Conservation (phyloP, 2,888 invertebrate genomes). For the Electrophaes corylata region DNA sequence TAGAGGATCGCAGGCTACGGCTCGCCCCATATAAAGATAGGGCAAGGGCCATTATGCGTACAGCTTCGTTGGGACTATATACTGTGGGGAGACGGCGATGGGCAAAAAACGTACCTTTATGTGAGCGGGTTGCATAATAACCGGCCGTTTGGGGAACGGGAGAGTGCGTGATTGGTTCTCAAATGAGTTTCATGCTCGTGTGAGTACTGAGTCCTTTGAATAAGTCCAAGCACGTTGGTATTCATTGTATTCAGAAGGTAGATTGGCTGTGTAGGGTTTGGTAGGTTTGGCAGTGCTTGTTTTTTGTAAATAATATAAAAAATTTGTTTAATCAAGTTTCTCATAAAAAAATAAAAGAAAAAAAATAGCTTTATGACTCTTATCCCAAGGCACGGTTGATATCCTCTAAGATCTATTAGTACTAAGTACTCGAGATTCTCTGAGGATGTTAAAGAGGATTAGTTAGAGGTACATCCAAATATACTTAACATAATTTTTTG, state of each 20-base stretch:
- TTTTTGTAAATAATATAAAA: too few relatives aligned
- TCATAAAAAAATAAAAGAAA: too few relatives aligned
- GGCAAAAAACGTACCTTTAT: slow-evolving; percentile 66
- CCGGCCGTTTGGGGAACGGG: slow-evolving; percentile 67
- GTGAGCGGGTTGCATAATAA: slow-evolving; percentile 77
- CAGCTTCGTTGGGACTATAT: slow-evolving; percentile 66
- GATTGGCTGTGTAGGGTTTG: background rate
- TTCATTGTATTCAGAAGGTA: slow-evolving; percentile 14
- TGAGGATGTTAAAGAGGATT: too few relatives aligned
- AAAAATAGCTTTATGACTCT: too few relatives aligned
- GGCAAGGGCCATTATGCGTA: slow-evolving; percentile 75
- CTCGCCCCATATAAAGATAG: slow-evolving; percentile 83
- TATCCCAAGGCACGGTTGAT: too few relatives aligned
- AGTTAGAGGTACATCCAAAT: too few relatives aligned
- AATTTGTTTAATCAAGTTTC: too few relatives aligned
- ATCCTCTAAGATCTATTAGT: too few relatives aligned
- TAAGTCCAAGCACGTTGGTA: slow-evolving; percentile 14
- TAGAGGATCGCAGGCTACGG: slow-evolving; percentile 80
- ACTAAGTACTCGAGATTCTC: too few relatives aligned
- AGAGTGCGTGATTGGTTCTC: slow-evolving; percentile 64
- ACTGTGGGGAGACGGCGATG: slow-evolving; percentile 67
- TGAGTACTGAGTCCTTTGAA: slow-evolving; percentile 14
- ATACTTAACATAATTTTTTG: too few relatives aligned
- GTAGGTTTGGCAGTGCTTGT: background rate
- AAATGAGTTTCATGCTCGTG: slow-evolving; percentile 38